Conservation (phyloP, 1,140 invertebrate genomes). For the Nasonia longicornis region DNA sequence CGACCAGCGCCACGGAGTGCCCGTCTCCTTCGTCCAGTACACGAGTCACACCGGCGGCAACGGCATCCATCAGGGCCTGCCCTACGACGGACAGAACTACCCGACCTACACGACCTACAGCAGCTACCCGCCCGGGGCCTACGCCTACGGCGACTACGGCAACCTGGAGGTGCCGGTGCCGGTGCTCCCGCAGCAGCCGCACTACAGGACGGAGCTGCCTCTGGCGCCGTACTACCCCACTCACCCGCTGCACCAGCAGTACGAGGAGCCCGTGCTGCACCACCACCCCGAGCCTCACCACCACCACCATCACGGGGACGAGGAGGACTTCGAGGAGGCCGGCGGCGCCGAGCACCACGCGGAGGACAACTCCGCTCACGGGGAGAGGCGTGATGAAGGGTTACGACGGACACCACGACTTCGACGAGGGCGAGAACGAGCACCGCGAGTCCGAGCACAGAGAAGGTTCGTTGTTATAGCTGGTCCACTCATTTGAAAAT, state of each 20-base stretch:
- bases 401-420: slow-evolving; percentile 72
- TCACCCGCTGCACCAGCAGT: slow-evolving; percentile 8
- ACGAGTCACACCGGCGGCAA: slow-evolving; percentile 60
- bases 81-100: slow-evolving; percentile 51
- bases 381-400: slow-evolving; percentile 73
- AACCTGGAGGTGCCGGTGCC: not conserved
- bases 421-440: slow-evolving; percentile 68
- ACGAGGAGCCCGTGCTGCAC: slow-evolving; percentile 8
- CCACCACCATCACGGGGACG: slow-evolving; percentile 46
- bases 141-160: slow-evolving; percentile 46
- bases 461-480: slow-evolving; percentile 51
- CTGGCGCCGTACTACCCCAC: slow-evolving; percentile 32
- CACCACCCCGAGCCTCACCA: not conserved
- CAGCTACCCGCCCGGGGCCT: slow-evolving; percentile 36
- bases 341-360: slow-evolving; percentile 69
- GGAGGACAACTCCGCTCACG: slow-evolving; percentile 71
- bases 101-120: slow-evolving; percentile 50
- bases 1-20: slow-evolving; percentile 55
- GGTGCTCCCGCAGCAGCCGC: slow-evolving; percentile 6
- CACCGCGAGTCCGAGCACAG: slow-evolving; percentile 55
- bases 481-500: not conserved
- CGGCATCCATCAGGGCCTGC: slow-evolving; percentile 47
- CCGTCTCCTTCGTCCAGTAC: slow-evolving; percentile 61
- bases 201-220: slow-evolving; percentile 4
- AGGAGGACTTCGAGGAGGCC: slow-evolving; percentile 64